Evolutionary conservation across 2,888 invertebrate genomes (phyloP), one percentile per base, ranked within the genome.

Genomic region (Parnassius smintheus): DNA sequence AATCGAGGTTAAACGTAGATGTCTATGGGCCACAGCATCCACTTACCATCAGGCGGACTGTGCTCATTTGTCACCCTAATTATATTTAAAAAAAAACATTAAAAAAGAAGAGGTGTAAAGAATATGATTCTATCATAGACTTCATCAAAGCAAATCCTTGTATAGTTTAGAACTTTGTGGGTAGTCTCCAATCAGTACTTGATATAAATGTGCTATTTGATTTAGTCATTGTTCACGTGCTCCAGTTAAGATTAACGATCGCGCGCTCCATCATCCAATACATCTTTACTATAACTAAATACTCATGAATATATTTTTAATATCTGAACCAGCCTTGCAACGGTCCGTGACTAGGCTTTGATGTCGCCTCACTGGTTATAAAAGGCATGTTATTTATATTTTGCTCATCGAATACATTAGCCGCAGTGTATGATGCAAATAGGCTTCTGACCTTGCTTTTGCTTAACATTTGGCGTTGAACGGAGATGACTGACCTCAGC

Each of bases 221-320:
- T 48, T 51, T 65, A 44, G 48, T 51, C n/a, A 67, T 66, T 70
- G 63, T 68, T 76, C 75, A 70, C 71, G 68, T 73, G 77, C 74
- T 72, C 75, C 73, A 77, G 73, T 79, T 77, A 70, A 75, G 72
- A 75, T 77, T 78, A 77, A 76, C 73, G 75, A 74, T 71, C 63
- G 64, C 70, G 65, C 68, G 67, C 70, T 71, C 65, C 67, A 62
- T 60, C 78, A 78, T 73, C 72, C 62, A 77, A 74, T 76, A 74
- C 69, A 74, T 70, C 68, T 69, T 60, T 62, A 63, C 65, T 65
- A 66, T 69, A 68, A 35, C 35, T 35, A 35, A 71, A 71, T 71
- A 60, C 73, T 73, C 74, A 35, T 55, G 67, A 64, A 63, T 71
- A 62, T 70, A 67, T 71, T 68, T 69, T 65, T 65, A 58, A 61